A percentile compares a stretch with the other conserved stretches of the same genome.
Evolutionary conservation across 2,797 vertebrate genomes (phyloP).

Genomic region (Sebastes kiyomatsui): DNA sequence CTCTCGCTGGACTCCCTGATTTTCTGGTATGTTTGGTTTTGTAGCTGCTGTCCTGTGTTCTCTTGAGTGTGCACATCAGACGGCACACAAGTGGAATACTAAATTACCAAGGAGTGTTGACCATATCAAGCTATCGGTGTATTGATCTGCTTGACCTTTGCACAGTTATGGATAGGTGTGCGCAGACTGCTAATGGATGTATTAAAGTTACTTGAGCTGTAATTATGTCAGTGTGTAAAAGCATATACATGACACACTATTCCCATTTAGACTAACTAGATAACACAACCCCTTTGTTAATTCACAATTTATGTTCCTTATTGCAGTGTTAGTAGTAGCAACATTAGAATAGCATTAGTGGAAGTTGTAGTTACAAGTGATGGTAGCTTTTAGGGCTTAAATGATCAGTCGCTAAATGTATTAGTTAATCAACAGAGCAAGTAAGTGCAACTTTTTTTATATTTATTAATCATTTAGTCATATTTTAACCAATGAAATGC

Average conservation of each 20-base stretch:
- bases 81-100: constrained; percentile 39
- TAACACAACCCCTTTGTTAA: constrained; percentile 10
- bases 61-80: constrained; percentile 15
- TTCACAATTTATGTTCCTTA: neutral
- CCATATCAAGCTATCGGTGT: constrained; percentile 47
- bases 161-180: constrained; percentile 40
- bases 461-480: neutral
- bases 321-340: neutral
- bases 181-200: constrained; percentile 62
- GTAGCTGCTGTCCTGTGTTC: constrained; percentile 3
- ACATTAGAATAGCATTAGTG: neutral
- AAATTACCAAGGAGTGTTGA: constrained; percentile 52
- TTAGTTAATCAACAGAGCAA: neutral
- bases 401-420: rapidly evolving
- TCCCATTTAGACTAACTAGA: constrained; percentile 3
- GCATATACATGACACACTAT: neutral
- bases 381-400: neutral
- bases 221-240: constrained; percentile 37
- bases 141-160: constrained; percentile 76
- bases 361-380: neutral
- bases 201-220: constrained; percentile 40
- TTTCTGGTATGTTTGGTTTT: constrained; percentile 19
- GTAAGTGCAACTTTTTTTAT: neutral
- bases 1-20: neutral
- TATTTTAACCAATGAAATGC: neutral